Conservation (phyloP, 2,888 invertebrate species). For the Noctuana brunneofusca region DNA sequence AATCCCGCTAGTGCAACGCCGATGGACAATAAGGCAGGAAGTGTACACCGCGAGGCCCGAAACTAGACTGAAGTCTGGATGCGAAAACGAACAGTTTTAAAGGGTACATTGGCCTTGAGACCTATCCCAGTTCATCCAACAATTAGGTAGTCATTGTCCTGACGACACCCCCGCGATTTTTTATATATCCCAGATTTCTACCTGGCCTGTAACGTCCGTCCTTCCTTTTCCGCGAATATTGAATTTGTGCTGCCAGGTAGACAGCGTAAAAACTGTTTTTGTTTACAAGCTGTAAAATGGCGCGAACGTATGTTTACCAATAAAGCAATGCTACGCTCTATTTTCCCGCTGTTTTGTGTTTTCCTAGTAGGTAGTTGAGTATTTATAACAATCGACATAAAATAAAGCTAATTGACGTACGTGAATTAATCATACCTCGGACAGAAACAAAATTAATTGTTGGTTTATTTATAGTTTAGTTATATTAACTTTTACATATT, state of each 20-base stretch:
- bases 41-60: constrained; percentile 68
- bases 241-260: constrained; percentile 55
- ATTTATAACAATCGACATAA: not conserved
- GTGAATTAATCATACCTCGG: not conserved
- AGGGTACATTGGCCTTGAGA: constrained; percentile 72
- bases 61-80: constrained; percentile 78
- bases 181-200: constrained; percentile 49
- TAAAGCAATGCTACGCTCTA: constrained; percentile 55
- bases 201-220: constrained; percentile 46
- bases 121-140: constrained; percentile 65
- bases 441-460: no score
- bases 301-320: constrained; percentile 77
- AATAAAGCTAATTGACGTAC: not conserved
- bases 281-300: constrained; percentile 70
- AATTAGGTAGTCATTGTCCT: constrained; percentile 58
- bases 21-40: constrained; percentile 50
- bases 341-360: constrained; percentile 59
- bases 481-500: no score
- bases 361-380: constrained; percentile 28
- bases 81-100: constrained; percentile 71
- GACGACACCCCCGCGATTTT: constrained; percentile 45
- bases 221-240: constrained; percentile 48
- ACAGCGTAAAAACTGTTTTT: constrained; percentile 62
- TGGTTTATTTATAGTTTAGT: no score
- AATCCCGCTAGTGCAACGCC: constrained; percentile 46